Evolutionary conservation across 2,797 vertebrate species (phyloP).

Genomic region (Clarias laeviceps): DNA sequence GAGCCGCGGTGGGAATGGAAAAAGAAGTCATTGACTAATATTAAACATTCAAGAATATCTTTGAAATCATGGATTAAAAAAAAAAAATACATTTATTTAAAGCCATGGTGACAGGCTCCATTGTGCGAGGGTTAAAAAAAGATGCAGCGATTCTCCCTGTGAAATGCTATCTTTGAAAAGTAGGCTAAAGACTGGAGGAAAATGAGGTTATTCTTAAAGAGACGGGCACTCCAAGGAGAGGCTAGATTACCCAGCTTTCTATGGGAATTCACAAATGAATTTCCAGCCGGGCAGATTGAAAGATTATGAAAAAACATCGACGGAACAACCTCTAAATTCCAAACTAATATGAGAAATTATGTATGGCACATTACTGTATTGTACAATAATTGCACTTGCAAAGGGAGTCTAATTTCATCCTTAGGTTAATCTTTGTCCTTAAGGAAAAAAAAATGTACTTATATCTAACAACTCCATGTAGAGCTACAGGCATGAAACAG

Average conservation of each 20-base stretch:
- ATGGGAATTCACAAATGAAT: slow-evolving; percentile 65
- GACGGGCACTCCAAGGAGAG: slow-evolving; percentile 60
- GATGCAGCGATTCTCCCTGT: slow-evolving; percentile 52
- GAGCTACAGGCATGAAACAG: slow-evolving; percentile 39
- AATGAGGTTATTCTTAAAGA: slow-evolving; percentile 69
- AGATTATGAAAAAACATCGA: slow-evolving; percentile 54
- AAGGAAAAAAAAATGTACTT: slow-evolving; percentile 46
- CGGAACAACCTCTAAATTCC: slow-evolving; percentile 55
- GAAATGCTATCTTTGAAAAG: slow-evolving; percentile 66
- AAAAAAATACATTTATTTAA: slow-evolving; percentile 51
- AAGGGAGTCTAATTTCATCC: slow-evolving; percentile 45
- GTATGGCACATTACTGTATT: slow-evolving; percentile 47
- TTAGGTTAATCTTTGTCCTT: slow-evolving; percentile 45
- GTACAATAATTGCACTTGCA: slow-evolving; percentile 45
- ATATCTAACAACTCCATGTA: slow-evolving; percentile 40
- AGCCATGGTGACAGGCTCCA: slow-evolving; percentile 53
- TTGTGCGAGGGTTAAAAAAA: slow-evolving; percentile 58
- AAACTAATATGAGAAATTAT: slow-evolving; percentile 51
- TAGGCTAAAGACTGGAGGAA: slow-evolving; percentile 69
- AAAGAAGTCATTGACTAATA: slow-evolving; percentile 55
- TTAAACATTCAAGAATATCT: slow-evolving; percentile 55
- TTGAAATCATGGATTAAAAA: slow-evolving; percentile 45
- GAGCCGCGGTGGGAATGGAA: slow-evolving; percentile 26
- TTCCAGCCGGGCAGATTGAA: slow-evolving; percentile 54
- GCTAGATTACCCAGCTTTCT: slow-evolving; percentile 65